Base-by-base conservation (phyloP, 1,140 invertebrate genomes). In the Hormaphis cornu region DNA sequence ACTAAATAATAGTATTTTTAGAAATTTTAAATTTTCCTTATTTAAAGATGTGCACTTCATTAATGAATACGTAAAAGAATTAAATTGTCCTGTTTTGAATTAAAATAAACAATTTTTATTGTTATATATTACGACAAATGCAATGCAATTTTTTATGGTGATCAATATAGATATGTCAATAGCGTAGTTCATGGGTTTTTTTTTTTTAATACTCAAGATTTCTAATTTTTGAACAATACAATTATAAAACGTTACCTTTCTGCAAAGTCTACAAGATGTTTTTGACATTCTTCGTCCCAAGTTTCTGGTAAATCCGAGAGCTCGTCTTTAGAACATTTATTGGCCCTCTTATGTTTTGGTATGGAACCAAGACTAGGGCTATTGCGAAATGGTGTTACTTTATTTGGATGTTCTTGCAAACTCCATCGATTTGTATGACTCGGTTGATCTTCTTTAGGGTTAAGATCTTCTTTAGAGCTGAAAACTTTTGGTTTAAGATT, bases 261-360 rank as follows among this genome's bases (percentile, higher is more conserved):
- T 1, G 87, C 88, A 72, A 89, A 89, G 73, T 89, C 87, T 3
- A 85, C 85, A 46, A 90, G 78, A 75, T 89, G 85, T 72, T 84
- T 83, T 69, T 81, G 79, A 59, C 83, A 83, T 71, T 87, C 85
- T 75, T 86, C 82, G 72, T 81, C 82, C 82, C 85, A 86, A 0
- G 78, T 78, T 26, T 79, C 77, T 72, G 79, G 80, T 24, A 82
- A 80, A 20, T 61, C 48, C 4, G 66, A 53, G 0, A 54, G 16
- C 18, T 69, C 70, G 8, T 71, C 69, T 33, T 58, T 54, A 2
- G 46, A 37, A 26, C 40, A 35, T 20, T 53, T 71, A 24, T 18
- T 63, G 28, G 44, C 12, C 14, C 18, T 33, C 7, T 66, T 66
- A 18, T 46, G 61, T 66, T 66, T 66, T 22, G 44, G 44, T 22